Percentiles rank a stretch among this genome's conserved stretches.
These are phyloP conservation scores for Scaptomyza polygonia DNA, from an alignment of 2,888 invertebrate species.

Conservation along the genomic window DNA sequence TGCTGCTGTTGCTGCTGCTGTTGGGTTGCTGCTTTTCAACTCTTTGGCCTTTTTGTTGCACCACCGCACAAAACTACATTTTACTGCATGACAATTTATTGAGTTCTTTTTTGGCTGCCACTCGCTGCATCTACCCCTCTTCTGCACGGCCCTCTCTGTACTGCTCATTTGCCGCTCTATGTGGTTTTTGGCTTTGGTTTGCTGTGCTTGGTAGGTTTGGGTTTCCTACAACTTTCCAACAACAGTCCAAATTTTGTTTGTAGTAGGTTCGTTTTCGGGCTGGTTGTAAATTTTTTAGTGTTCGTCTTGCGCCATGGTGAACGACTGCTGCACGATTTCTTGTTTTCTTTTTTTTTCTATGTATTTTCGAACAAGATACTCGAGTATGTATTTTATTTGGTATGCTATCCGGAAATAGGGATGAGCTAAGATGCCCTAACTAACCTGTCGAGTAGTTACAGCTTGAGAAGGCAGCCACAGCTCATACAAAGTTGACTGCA, in stretches of 20 bases:
- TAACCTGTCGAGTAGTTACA: slow-evolving; percentile 19
- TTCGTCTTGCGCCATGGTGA: slow-evolving; percentile 51
- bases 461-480: slow-evolving; percentile 18
- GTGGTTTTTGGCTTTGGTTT: slow-evolving; percentile 52
- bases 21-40: slow-evolving; percentile 7
- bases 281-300: slow-evolving; percentile 77
- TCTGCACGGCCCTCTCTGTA: neutral
- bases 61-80: slow-evolving; percentile 65
- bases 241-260: slow-evolving; percentile 33
- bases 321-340: slow-evolving; percentile 50
- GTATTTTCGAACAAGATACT: slow-evolving; percentile 28
- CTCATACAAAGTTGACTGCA: slow-evolving; percentile 41
- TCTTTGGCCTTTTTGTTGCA: slow-evolving; percentile 41
- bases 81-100: slow-evolving; percentile 81
- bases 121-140: neutral
- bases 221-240: too few species aligned
- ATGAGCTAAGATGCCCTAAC: slow-evolving; percentile 22
- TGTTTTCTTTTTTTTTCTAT: slow-evolving; percentile 26
- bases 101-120: slow-evolving; percentile 65
- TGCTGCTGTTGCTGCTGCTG: neutral
- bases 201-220: neutral
- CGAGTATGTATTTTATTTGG: slow-evolving; percentile 53
- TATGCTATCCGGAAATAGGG: slow-evolving; percentile 17
- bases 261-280: slow-evolving; percentile 51
- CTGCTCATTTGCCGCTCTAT: slow-evolving; percentile 57